These are phyloP conservation scores for Eciton burchellii DNA, from an alignment of 1,140 invertebrate species.

Conservation along the genomic window DNA sequence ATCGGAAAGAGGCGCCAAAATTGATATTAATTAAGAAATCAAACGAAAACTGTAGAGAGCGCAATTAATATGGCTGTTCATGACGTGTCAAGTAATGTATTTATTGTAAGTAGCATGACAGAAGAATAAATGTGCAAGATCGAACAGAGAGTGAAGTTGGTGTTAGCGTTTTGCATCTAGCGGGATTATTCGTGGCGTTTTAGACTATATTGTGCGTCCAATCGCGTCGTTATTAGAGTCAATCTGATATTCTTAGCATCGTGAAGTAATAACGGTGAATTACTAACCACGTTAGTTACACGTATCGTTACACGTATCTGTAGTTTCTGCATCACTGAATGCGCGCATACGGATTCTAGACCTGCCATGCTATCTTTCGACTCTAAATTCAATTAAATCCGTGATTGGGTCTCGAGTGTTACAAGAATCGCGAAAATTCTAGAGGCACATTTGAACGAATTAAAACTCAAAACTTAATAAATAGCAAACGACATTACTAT, in stretches of 20 bases:
- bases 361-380: constrained; percentile 38
- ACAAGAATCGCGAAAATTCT: not conserved
- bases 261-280: constrained; percentile 4
- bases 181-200: not conserved
- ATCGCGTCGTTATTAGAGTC: constrained; percentile 12
- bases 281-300: constrained; percentile 21
- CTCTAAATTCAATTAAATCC: constrained; percentile 4
- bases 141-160: constrained; percentile 41
- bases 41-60: constrained; percentile 17
- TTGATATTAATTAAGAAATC: constrained; percentile 35
- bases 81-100: constrained; percentile 35
- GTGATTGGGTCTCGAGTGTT: not conserved
- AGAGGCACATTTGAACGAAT: not conserved
- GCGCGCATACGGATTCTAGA: constrained; percentile 28
- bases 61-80: constrained; percentile 16
- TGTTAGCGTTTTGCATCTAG: constrained; percentile 12
- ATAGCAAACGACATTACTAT: not conserved
- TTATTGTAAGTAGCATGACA: constrained; percentile 52
- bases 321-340: constrained; percentile 46
- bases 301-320: constrained; percentile 36
- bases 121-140: constrained; percentile 51
- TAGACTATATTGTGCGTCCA: constrained; percentile 8
- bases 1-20: not conserved
- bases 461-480: not conserved
- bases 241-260: constrained; percentile 20